A percentile compares a stretch with the other conserved stretches of the same genome.
Evolutionary conservation across 2,888 invertebrate genomes (phyloP).

Genomic region (Amiota mariae): DNA sequence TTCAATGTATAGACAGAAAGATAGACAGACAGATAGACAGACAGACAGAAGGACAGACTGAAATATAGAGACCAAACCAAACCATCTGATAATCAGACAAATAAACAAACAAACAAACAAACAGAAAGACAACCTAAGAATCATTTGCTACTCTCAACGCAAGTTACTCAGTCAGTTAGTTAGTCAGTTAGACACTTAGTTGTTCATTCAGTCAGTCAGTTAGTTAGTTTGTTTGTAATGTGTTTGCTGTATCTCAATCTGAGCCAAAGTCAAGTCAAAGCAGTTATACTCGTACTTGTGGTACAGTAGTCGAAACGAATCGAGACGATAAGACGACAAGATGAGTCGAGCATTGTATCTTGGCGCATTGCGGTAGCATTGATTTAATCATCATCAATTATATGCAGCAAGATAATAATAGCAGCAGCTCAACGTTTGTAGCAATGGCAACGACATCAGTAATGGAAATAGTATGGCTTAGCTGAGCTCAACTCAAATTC

Average conservation of each 20-base stretch:
- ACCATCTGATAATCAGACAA: background rate
- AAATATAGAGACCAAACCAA: too few relatives aligned
- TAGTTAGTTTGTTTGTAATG: slow-evolving; percentile 38
- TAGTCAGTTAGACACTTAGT: slow-evolving; percentile 3
- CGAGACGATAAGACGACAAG: too few relatives aligned
- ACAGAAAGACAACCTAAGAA: slow-evolving; percentile 34
- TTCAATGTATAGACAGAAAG: slow-evolving; percentile 12
- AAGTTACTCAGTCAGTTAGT: background rate
- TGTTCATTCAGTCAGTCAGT: slow-evolving; percentile 21
- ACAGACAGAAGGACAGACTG: background rate
- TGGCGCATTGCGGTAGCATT: slow-evolving; percentile 70
- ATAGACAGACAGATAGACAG: slow-evolving; percentile 25
- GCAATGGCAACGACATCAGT: background rate
- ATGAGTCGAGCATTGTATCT: too few relatives aligned
- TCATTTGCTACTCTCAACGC: background rate
- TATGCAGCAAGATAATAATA: slow-evolving; percentile 67
- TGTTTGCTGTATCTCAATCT: slow-evolving; percentile 10
- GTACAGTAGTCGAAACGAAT: too few relatives aligned
- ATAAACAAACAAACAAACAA: background rate
- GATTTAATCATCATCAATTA: slow-evolving; percentile 73
- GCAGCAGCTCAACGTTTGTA: background rate
- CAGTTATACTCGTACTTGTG: background rate
- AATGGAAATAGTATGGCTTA: background rate
- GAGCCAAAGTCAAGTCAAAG: background rate
- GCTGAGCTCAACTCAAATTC: background rate